Percentiles rank a stretch among this genome's conserved stretches.
These are phyloP conservation scores for Danio choprae DNA, from an alignment of 2,797 vertebrate genomes.

Conservation along the genomic window DNA sequence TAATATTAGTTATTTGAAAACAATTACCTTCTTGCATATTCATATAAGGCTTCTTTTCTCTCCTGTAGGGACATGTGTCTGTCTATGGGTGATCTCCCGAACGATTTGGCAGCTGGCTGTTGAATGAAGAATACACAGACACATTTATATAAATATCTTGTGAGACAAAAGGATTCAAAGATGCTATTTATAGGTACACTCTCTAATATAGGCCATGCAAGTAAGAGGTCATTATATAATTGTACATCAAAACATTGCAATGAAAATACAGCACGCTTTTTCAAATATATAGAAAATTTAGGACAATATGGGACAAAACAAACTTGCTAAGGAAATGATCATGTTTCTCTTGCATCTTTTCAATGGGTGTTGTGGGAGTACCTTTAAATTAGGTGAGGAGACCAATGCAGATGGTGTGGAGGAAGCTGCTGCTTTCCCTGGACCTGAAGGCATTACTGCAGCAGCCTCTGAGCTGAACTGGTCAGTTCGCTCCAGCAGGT, in stretches of 20 bases:
- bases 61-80: constrained; percentile 95
- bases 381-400: constrained; percentile 72
- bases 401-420: constrained; percentile 57
- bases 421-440: constrained; percentile 53
- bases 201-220: background rate
- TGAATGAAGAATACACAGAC: constrained; percentile 48
- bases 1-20: background rate
- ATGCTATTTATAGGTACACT: constrained; percentile 27
- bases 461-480: constrained; percentile 72
- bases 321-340: background rate
- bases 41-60: constrained; percentile 90
- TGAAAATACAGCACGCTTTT: no score
- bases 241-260: background rate
- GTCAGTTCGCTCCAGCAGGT: constrained; percentile 90
- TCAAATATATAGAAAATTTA: no score
- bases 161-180: constrained; percentile 11
- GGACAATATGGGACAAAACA: no score
- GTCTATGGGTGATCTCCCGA: constrained; percentile 88
- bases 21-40: constrained; percentile 89
- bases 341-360: background rate
- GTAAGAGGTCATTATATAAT: background rate
- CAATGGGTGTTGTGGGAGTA: constrained; percentile 44
- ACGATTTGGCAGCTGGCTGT: constrained; percentile 85
- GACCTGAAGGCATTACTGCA: constrained; percentile 58
- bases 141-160: constrained; percentile 6